Conservation (phyloP, 2,113 vertebrate species). For the Carettochelys insculpta region DNA sequence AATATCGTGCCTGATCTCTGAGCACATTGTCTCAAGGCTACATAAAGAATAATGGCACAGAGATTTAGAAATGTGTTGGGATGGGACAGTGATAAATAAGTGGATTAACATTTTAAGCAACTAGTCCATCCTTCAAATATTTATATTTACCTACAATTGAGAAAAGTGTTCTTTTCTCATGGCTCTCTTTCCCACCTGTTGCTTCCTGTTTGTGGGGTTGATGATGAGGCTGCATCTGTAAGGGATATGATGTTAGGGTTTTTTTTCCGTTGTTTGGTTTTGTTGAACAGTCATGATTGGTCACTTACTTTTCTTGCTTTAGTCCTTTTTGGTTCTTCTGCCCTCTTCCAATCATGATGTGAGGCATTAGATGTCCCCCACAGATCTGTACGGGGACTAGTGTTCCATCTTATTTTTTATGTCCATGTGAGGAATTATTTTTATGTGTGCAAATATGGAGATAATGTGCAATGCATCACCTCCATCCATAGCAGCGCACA, state of each 20-base stretch:
- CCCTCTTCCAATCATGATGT: not conserved
- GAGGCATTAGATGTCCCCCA: not conserved
- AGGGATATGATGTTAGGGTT: not conserved
- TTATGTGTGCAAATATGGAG: no score
- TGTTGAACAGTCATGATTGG: no score
- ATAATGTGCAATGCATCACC: no score
- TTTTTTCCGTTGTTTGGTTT: not conserved
- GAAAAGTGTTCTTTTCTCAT: not conserved
- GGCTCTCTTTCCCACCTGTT: no score
- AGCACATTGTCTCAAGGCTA: slow-evolving; percentile 16
- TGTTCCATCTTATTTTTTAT: not conserved
- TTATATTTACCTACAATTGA: accelerated
- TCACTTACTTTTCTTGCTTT: not conserved
- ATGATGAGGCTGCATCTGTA: not conserved
- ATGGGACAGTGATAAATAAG: not conserved
- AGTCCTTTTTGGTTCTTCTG: not conserved
- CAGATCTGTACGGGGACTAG: not conserved
- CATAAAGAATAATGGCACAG: not conserved
- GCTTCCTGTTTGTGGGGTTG: not conserved
- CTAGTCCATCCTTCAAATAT: not conserved
- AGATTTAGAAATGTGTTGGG: not conserved
- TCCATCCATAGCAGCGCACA: no score
- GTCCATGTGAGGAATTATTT: no score
- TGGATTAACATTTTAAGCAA: not conserved
- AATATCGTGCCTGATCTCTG: slow-evolving; percentile 45